Percentiles rank a stretch among this genome's conserved stretches.
Conservation (phyloP, 1,140 invertebrate species). For the Drosophila melanica region DNA sequence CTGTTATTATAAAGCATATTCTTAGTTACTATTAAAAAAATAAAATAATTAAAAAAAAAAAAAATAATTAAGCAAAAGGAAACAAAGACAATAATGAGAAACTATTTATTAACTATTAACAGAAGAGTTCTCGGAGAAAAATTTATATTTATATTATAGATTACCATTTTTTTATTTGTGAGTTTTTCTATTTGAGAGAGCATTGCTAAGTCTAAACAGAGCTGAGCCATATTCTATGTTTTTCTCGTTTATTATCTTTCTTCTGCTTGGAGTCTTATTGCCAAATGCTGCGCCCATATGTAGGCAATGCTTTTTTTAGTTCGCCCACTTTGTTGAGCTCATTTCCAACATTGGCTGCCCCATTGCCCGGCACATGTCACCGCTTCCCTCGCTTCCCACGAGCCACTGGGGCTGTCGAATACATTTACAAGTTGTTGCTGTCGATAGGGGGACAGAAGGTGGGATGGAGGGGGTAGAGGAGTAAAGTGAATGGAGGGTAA, state of each 20-base stretch:
- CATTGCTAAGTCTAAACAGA: not conserved
- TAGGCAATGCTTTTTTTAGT: slow-evolving; percentile 45
- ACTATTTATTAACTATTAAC: too few species aligned
- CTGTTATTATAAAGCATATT: too few species aligned
- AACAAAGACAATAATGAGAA: too few species aligned
- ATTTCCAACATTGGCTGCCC: slow-evolving; percentile 34
- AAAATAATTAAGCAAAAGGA: too few species aligned
- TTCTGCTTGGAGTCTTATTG: slow-evolving; percentile 16
- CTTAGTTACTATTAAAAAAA: too few species aligned
- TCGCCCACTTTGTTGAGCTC: slow-evolving; percentile 40
- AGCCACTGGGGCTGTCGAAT: slow-evolving; percentile 36
- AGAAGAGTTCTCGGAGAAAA: too few species aligned
- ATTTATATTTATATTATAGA: too few species aligned
- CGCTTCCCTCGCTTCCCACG: too few species aligned
- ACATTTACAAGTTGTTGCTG: slow-evolving; percentile 63
- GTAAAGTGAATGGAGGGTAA: not conserved
- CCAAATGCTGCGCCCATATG: slow-evolving; percentile 34
- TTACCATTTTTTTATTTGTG: too few species aligned
- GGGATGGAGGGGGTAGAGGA: not conserved
- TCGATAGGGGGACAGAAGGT: slow-evolving; percentile 49
- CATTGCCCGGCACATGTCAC: slow-evolving; percentile 49
- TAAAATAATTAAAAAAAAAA: too few species aligned
- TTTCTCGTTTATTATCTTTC: slow-evolving; percentile 19
- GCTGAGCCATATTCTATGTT: not conserved
- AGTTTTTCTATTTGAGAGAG: not conserved